Conservation (phyloP, 2,888 invertebrate genomes). For the Xylophagus ater region DNA sequence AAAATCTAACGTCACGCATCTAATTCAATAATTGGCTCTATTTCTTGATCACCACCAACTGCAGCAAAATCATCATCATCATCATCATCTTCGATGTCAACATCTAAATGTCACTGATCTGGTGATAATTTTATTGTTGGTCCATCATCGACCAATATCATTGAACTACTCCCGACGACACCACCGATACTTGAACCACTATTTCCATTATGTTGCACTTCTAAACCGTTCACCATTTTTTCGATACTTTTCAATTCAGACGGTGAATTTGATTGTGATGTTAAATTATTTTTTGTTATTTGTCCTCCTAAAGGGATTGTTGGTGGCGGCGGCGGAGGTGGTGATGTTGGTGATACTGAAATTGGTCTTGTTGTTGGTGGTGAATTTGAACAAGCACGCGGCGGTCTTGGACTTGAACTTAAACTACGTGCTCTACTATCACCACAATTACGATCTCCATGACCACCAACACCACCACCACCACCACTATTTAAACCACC, state of each 20-base stretch:
- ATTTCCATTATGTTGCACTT: constrained; percentile 58
- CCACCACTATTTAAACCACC: constrained; percentile 7
- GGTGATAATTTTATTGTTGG: constrained; percentile 17
- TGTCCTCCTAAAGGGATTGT: constrained; percentile 36
- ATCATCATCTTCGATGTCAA: constrained; percentile 23
- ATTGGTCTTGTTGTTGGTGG: constrained; percentile 39
- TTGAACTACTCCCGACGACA: constrained; percentile 11
- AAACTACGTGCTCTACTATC: constrained; percentile 36
- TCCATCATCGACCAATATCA: constrained; percentile 18
- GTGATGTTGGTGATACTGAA: constrained; percentile 30
- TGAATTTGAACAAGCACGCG: constrained; percentile 36
- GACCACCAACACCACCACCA: constrained; percentile 1
- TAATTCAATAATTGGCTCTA: constrained; percentile 11
- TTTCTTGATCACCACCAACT: constrained; percentile 6
- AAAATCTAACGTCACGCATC: constrained; percentile 17
- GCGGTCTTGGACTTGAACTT: constrained; percentile 37
- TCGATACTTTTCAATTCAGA: constrained; percentile 90
- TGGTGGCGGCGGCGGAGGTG: constrained; percentile 39
- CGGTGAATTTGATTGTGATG: constrained; percentile 35
- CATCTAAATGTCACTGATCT: constrained; percentile 39
- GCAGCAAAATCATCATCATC: constrained; percentile 29
- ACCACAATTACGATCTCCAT: constrained; percentile 3
- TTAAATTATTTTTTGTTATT: constrained; percentile 34
- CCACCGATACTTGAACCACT: constrained; percentile 12
- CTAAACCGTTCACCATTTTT: constrained; percentile 93